Evolutionary conservation across 2,888 invertebrate species (phyloP).

Genomic region (Andrena trimmerana): DNA sequence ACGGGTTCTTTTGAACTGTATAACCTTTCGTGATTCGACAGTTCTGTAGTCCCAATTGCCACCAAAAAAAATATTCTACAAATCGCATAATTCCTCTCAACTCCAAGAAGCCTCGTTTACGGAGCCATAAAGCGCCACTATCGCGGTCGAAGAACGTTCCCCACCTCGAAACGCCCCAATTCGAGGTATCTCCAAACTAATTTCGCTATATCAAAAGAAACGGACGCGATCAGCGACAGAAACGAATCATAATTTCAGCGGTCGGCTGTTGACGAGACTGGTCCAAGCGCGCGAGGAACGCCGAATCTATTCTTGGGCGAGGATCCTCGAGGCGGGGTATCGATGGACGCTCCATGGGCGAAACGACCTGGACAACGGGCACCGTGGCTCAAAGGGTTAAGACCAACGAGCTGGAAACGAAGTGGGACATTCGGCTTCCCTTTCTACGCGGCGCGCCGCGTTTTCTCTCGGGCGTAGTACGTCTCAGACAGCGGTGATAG

Average conservation of each 20-base stretch:
- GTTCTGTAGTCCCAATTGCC: too few relatives aligned
- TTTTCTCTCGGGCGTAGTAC: conserved; percentile 48
- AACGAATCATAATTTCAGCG: not conserved
- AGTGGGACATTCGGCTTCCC: conserved; percentile 36
- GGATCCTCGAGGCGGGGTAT: not conserved
- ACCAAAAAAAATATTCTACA: too few relatives aligned
- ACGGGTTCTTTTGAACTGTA: too few relatives aligned
- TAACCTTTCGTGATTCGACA: too few relatives aligned
- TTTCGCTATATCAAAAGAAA: not conserved
- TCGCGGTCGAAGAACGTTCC: too few relatives aligned
- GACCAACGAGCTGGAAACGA: conserved; percentile 39
- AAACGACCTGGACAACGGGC: conserved; percentile 4
- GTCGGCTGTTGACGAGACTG: not conserved
- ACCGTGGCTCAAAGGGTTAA: conserved; percentile 4
- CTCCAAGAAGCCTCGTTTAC: too few relatives aligned
- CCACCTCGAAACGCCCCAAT: too few relatives aligned
- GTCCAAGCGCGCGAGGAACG: not conserved
- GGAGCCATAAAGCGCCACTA: too few relatives aligned
- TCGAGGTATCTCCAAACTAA: too few relatives aligned
- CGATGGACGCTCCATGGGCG: not conserved
- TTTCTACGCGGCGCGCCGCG: conserved; percentile 38
- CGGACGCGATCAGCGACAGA: not conserved
- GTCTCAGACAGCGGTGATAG: conserved; percentile 40
- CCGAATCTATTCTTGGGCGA: conserved; percentile 9
- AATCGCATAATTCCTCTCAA: too few relatives aligned